These are phyloP conservation scores for Isichthys henryi DNA, from an alignment of 2,113 vertebrate species.

Conservation along the genomic window DNA sequence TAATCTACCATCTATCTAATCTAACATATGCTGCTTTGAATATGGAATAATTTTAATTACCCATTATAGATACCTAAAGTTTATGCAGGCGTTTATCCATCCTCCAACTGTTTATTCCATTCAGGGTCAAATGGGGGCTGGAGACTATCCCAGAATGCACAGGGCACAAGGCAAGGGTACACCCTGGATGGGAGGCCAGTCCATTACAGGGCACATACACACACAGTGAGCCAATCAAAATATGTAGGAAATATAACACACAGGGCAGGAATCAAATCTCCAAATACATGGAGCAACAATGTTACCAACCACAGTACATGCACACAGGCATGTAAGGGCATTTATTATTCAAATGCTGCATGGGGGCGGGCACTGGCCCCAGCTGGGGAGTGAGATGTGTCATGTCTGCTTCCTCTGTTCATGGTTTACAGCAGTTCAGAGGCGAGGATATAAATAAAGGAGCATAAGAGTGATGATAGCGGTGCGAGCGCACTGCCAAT, in stretches of 20 bases:
- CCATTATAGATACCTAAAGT: not conserved
- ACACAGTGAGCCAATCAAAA: not conserved
- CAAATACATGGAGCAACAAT: not conserved
- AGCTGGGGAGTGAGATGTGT: not conserved
- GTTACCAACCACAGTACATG: not conserved
- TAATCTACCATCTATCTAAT: not conserved
- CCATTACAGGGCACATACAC: not conserved
- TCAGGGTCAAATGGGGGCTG: not conserved
- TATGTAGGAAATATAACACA: not conserved
- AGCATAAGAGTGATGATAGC: too few relatives aligned
- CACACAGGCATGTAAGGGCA: not conserved
- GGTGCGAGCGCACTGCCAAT: not conserved
- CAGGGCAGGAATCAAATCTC: not conserved
- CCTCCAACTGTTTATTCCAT: not conserved
- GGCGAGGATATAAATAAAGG: not conserved
- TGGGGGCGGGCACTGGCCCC: not conserved
- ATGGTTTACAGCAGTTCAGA: not conserved
- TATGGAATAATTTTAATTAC: not conserved
- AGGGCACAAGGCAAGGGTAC: not conserved
- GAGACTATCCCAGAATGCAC: not conserved
- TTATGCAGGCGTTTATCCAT: not conserved
- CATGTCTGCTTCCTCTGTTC: not conserved
- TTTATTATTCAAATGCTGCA: not conserved
- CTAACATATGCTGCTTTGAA: not conserved
- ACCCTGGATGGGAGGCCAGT: not conserved